Percentiles rank a stretch among this genome's conserved stretches.
Conservation (phyloP, 1,140 invertebrate species). For the Drosophila lacteicornis region DNA sequence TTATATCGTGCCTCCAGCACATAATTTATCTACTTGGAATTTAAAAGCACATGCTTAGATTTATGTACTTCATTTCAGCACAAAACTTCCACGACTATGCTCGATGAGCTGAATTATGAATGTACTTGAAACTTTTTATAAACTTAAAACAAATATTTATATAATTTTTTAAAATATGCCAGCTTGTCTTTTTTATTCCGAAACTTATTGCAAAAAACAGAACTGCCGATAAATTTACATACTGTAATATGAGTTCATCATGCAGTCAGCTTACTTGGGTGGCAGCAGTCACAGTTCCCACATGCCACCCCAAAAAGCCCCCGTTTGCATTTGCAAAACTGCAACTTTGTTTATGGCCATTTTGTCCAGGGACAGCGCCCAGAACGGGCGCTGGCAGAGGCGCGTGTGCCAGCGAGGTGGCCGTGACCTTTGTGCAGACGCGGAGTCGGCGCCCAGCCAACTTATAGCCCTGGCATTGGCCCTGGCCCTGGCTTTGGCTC, state of each 20-base stretch:
- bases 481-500: too few species aligned
- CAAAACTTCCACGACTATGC: too few species aligned
- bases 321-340: slow-evolving; percentile 34
- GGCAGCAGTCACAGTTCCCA: slow-evolving; percentile 3
- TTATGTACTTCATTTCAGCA: too few species aligned
- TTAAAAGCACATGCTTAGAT: too few species aligned
- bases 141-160: not conserved
- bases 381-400: slow-evolving; percentile 27
- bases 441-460: slow-evolving; percentile 75
- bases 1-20: too few species aligned
- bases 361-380: slow-evolving; percentile 36
- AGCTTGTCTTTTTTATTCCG: too few species aligned
- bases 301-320: not conserved
- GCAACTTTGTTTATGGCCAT: slow-evolving; percentile 61
- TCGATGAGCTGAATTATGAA: too few species aligned
- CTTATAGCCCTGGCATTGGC: slow-evolving; percentile 47
- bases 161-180: not conserved
- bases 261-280: slow-evolving; percentile 13
- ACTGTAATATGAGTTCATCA: slow-evolving; percentile 7
- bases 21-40: too few species aligned
- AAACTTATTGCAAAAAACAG: not conserved
- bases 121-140: too few species aligned
- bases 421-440: slow-evolving; percentile 75
- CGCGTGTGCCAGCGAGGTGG: slow-evolving; percentile 46
- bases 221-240: slow-evolving; percentile 26